Conservation (phyloP, 2,888 invertebrate species). For the Nebria salina region DNA sequence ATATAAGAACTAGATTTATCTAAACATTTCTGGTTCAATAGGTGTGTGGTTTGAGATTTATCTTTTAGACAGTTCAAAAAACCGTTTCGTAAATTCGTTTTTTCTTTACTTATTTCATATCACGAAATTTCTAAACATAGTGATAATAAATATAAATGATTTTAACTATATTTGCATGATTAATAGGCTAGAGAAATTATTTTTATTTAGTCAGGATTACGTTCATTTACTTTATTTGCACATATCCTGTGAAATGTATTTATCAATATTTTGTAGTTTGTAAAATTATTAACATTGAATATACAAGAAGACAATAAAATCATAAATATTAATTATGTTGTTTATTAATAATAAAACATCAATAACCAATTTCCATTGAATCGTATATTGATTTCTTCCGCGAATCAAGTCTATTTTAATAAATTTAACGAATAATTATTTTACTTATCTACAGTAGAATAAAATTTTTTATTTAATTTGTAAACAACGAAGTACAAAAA, state of each 20-base stretch:
- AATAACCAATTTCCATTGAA: not conserved
- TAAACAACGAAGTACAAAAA: not conserved
- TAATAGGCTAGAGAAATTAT: too few species aligned
- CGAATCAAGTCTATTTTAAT: not conserved
- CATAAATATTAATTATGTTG: not conserved
- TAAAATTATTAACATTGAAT: too few species aligned
- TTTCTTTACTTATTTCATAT: not conserved
- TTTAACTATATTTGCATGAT: not conserved
- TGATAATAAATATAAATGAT: not conserved
- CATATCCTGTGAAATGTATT: too few species aligned
- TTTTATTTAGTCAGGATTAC: too few species aligned
- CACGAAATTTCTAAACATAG: not conserved
- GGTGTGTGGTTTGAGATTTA: not conserved
- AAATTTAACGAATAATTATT: not conserved
- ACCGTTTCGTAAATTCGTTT: not conserved
- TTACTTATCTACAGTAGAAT: not conserved
- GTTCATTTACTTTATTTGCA: too few species aligned
- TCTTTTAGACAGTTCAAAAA: slow-evolving; percentile 7
- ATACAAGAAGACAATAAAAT: too few species aligned
- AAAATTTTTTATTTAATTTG: not conserved
- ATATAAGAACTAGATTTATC: not conserved
- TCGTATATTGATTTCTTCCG: not conserved
- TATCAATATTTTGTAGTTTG: too few species aligned
- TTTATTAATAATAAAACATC: not conserved
- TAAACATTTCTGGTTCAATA: slow-evolving; percentile 11